A percentile compares a stretch with the other conserved stretches of the same genome.
Evolutionary conservation across 2,888 invertebrate genomes (phyloP).

Genomic region (Esperia sulphurella): DNA sequence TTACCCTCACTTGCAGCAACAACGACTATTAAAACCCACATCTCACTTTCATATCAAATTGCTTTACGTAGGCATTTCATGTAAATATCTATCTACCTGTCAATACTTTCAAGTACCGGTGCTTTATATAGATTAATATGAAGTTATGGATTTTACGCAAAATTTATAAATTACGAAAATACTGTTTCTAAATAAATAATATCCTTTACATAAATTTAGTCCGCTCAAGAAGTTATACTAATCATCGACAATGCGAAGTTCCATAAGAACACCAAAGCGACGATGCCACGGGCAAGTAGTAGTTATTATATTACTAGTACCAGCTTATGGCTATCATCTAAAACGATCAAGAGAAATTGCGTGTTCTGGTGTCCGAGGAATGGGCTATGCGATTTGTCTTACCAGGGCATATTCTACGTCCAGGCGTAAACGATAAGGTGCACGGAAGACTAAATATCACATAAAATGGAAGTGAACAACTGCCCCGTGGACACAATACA

Average conservation of each 20-base stretch:
- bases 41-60: constrained; percentile 27
- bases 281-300: constrained; percentile 29
- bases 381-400: constrained; percentile 47
- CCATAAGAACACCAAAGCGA: constrained; percentile 8
- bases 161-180: no score
- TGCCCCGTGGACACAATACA: constrained; percentile 9
- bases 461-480: constrained; percentile 20
- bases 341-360: constrained; percentile 49
- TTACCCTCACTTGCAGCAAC: constrained; percentile 24
- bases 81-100: neutral
- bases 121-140: no score
- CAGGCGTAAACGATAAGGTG: constrained; percentile 26
- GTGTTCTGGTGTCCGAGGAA: constrained; percentile 39
- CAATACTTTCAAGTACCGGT: neutral
- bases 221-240: neutral
- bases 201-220: no score
- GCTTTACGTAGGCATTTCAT: constrained; percentile 9
- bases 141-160: no score
- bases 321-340: constrained; percentile 33
- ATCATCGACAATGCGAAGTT: neutral
- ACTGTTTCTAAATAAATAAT: no score
- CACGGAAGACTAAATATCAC: constrained; percentile 17
- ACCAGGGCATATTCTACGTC: constrained; percentile 36
- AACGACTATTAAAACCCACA: constrained; percentile 20
- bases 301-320: constrained; percentile 31